Conservation (phyloP, 2,797 vertebrate genomes). For the Notolepis coatsorum region DNA sequence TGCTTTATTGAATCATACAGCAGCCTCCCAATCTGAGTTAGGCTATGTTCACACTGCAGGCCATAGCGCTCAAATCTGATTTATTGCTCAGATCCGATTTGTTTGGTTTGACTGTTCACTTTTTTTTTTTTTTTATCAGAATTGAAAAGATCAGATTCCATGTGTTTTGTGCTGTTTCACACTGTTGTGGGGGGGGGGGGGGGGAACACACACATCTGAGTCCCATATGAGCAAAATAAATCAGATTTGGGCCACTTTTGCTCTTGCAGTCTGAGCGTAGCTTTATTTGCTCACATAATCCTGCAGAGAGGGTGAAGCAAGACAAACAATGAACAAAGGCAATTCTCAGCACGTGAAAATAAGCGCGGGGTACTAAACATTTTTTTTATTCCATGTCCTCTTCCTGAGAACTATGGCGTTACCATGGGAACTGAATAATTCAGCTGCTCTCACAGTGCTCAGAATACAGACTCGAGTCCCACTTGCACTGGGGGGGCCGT, state of each 20-base stretch:
- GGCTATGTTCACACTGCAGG: no score
- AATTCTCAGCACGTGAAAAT: slow-evolving; percentile 55
- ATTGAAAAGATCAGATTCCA: no score
- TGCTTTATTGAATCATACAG: slow-evolving; percentile 32
- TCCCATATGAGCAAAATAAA: no score
- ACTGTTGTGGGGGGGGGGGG: no score
- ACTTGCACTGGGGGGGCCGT: slow-evolving; percentile 50
- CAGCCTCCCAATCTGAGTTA: slow-evolving; percentile 21
- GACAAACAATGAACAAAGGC: slow-evolving; percentile 30
- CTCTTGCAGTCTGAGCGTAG: no score
- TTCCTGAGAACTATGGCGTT: slow-evolving; percentile 71
- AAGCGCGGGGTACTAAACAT: slow-evolving; percentile 26
- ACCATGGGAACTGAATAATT: slow-evolving; percentile 80
- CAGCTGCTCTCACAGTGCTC: slow-evolving; percentile 48
- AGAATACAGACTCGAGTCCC: slow-evolving; percentile 45
- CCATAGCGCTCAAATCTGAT: no score
- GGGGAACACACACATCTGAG: no score
- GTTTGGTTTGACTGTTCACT: no score
- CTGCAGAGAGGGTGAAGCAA: slow-evolving; percentile 18
- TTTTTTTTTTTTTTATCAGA: no score
- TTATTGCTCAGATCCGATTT: no score
- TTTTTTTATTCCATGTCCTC: slow-evolving; percentile 68
- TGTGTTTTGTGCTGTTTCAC: no score
- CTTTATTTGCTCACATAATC: slow-evolving; percentile 22
- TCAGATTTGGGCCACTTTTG: no score